phyloP scores from a whole-genome alignment of 1,140 invertebrate species.

The Bombus waltoni region DNA sequence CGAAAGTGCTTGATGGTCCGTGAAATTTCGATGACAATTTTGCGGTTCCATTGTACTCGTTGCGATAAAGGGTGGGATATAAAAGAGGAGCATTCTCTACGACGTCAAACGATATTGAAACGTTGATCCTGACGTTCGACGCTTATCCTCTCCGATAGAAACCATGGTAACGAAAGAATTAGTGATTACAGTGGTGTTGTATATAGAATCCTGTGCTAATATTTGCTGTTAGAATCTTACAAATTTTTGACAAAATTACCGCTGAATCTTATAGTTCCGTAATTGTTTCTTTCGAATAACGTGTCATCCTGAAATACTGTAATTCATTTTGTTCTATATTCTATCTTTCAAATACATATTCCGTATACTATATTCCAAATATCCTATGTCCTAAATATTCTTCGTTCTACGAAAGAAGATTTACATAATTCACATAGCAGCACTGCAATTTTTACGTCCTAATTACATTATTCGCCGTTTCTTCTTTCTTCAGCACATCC shows the following conservation, averaged over 20 bases:
- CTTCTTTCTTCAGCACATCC: conserved; percentile 27
- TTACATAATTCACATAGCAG: background rate
- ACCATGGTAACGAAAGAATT: conserved; percentile 2
- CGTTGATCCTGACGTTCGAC: background rate
- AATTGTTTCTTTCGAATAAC: background rate
- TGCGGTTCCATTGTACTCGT: conserved; percentile 5
- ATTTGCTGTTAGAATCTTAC: background rate
- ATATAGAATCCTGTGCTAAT: background rate
- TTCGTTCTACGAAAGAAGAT: background rate
- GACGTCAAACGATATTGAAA: conserved; percentile 42
- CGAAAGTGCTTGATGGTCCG: conserved; percentile 55
- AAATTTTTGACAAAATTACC: background rate
- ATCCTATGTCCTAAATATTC: background rate
- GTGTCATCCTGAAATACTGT: background rate
- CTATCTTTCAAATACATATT: background rate
- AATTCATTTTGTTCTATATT: background rate
- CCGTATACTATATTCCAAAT: background rate
- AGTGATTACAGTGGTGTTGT: too few species aligned
- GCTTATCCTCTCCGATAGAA: background rate
- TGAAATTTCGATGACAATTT: conserved; percentile 47
- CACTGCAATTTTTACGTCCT: too few species aligned
- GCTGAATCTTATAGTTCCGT: background rate
- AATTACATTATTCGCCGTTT: background rate
- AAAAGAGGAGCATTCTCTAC: conserved; percentile 39
- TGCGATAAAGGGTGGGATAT: conserved; percentile 38